Evolutionary conservation across 1,140 invertebrate genomes (phyloP).

Genomic region (Lepidurus apus): DNA sequence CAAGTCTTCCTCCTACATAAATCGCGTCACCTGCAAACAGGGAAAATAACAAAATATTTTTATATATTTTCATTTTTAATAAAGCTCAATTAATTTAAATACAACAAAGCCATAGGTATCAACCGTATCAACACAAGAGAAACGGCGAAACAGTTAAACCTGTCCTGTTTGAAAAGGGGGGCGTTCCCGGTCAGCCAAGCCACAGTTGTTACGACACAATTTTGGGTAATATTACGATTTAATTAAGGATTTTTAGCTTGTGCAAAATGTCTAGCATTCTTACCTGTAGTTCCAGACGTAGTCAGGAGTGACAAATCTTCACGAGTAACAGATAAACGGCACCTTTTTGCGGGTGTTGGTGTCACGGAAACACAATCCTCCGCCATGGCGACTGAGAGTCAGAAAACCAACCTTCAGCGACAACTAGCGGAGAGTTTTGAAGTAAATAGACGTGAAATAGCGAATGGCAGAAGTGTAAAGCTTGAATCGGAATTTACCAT

Average conservation of each 20-base stretch:
- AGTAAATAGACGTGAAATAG: not conserved
- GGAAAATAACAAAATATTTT: not conserved
- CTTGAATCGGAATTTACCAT: not conserved
- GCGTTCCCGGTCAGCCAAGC: constrained; percentile 11
- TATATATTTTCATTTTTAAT: not conserved
- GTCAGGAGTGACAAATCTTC: not conserved
- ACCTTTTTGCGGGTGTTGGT: constrained; percentile 26
- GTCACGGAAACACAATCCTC: constrained; percentile 18
- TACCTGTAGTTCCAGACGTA: not conserved
- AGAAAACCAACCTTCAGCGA: not conserved
- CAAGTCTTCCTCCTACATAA: constrained; percentile 7
- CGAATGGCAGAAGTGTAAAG: not conserved
- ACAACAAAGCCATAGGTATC: not conserved
- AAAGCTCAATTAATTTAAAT: not conserved
- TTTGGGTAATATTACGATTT: not conserved
- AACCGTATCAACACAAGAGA: not conserved
- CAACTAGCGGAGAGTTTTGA: not conserved
- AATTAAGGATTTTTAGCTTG: not conserved
- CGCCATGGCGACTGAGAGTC: constrained; percentile 12
- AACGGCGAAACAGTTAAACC: not conserved
- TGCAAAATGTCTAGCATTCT: not conserved
- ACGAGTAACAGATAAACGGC: constrained; percentile 18
- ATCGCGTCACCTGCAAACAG: constrained; percentile 22
- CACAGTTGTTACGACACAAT: not conserved
- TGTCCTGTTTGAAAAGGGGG: not conserved